Evolutionary conservation across 92 coral and sea anemone species (phyloP).

Genomic region (Zoanthus sansibaricus): DNA sequence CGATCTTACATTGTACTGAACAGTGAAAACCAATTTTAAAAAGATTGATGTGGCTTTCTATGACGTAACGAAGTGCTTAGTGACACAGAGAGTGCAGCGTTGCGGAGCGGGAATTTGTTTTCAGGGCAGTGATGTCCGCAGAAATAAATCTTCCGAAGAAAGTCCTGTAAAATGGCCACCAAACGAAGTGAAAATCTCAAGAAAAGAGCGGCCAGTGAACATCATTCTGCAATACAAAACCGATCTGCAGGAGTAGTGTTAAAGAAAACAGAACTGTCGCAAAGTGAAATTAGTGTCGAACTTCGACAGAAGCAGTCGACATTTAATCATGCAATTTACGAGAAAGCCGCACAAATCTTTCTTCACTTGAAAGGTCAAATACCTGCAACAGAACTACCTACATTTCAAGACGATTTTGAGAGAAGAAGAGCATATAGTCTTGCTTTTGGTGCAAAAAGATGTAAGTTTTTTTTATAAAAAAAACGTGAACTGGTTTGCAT

Average conservation of each 20-base stretch:
- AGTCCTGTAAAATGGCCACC: conserved; percentile 38
- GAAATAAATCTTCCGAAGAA: neutral
- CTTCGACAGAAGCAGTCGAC: conserved; percentile 68
- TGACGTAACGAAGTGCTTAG: conserved; percentile 47
- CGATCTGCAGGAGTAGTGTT: conserved; percentile 45
- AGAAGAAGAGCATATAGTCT: conserved; percentile 94
- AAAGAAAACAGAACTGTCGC: conserved; percentile 53
- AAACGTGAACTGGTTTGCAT: neutral
- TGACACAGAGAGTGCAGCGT: conserved; percentile 2
- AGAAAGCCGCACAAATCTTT: conserved; percentile 87
- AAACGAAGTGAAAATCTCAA: conserved; percentile 63
- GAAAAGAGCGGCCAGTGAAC: conserved; percentile 69
- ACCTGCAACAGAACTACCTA: conserved; percentile 77
- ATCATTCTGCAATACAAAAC: conserved; percentile 52
- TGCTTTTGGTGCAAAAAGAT: conserved; percentile 97
- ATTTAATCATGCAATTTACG: conserved; percentile 86
- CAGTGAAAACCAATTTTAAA: conserved; percentile 20
- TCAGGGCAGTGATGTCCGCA: conserved; percentile 1
- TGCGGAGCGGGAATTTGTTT: conserved; percentile 22
- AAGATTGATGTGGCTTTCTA: neutral
- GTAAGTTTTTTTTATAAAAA: conserved; percentile 61
- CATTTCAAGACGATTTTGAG: conserved; percentile 90
- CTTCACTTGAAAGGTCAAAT: conserved; percentile 90
- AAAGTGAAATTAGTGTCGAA: conserved; percentile 68
- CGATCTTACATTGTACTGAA: neutral